phyloP scores from a whole-genome alignment of 2,888 invertebrate genomes.

The Meghimatium bilineatum region DNA sequence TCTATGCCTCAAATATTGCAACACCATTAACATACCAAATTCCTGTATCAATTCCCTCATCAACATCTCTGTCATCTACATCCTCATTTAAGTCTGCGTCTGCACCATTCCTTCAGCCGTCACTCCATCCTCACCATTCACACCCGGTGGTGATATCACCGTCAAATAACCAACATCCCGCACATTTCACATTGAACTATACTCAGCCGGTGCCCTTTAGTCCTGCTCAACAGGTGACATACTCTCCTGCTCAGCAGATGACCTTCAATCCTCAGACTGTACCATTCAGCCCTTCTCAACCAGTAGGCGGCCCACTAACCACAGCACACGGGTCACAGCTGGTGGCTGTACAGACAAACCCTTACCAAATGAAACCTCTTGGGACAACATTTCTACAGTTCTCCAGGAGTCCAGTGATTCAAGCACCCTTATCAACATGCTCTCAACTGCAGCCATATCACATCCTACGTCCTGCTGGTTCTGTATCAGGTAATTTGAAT shows the following conservation, averaged over 20 bases:
- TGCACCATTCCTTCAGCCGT: constrained; percentile 1
- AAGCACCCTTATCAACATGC: not conserved
- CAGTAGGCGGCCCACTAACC: not conserved
- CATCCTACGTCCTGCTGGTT: constrained; percentile 21
- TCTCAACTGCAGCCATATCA: constrained; percentile 32
- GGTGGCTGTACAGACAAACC: constrained; percentile 1
- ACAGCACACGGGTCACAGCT: constrained; percentile 15
- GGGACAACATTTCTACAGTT: constrained; percentile 13
- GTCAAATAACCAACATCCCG: constrained; percentile 26
- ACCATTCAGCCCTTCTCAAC: not conserved
- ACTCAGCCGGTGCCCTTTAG: constrained; percentile 21
- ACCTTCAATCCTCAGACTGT: too few relatives aligned
- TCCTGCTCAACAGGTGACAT: constrained; percentile 11
- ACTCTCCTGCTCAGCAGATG: not conserved
- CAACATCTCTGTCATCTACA: not conserved
- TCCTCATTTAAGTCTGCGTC: not conserved
- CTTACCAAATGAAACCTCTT: constrained; percentile 34
- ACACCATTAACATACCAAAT: constrained; percentile 11
- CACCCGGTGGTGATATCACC: not conserved
- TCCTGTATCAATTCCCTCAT: constrained; percentile 4
- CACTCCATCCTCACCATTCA: constrained; percentile 20
- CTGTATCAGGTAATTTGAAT: constrained; percentile 9
- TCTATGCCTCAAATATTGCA: constrained; percentile 8
- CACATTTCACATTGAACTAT: constrained; percentile 39
- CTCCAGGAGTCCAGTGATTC: not conserved